Conservation (phyloP, 1,140 invertebrate genomes). For the Bombus vancouverensis region DNA sequence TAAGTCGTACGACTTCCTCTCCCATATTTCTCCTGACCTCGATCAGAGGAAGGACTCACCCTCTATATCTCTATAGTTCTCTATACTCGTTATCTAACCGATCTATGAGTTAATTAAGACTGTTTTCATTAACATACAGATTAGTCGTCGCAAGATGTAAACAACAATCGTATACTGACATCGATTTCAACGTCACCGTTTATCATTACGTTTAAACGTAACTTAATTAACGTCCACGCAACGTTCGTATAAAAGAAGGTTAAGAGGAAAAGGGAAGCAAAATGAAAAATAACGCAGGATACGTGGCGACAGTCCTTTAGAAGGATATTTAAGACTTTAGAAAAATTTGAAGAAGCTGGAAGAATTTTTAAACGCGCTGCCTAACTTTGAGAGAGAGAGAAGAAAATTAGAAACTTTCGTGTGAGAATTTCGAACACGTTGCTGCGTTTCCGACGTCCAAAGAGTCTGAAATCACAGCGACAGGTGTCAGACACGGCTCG, state of each 20-base stretch:
- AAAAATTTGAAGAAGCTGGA: no score
- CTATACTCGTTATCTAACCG: constrained; percentile 9
- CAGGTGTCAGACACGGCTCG: constrained; percentile 44
- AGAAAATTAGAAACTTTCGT: not conserved
- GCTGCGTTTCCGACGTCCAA: constrained; percentile 1
- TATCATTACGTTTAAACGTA: not conserved
- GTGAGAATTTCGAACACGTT: not conserved
- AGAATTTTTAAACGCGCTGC: not conserved
- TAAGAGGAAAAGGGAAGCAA: not conserved
- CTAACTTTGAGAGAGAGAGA: not conserved
- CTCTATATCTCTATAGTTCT: not conserved
- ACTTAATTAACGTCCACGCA: not conserved
- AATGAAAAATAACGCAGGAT: not conserved
- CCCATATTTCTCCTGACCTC: not conserved
- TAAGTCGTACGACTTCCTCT: not conserved
- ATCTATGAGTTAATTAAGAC: constrained; percentile 29
- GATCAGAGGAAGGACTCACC: constrained; percentile 10
- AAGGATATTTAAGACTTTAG: no score
- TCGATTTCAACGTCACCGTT: not conserved
- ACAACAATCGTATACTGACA: constrained; percentile 20
- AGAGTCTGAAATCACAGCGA: constrained; percentile 46
- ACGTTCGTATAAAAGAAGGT: not conserved
- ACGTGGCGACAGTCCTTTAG: no score
- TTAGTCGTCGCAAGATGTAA: constrained; percentile 2
- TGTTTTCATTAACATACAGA: constrained; percentile 51